A percentile compares a stretch with the other conserved stretches of the same genome.
Evolutionary conservation across 2,113 vertebrate genomes (phyloP).

Genomic region (Mormoops blainvillei): DNA sequence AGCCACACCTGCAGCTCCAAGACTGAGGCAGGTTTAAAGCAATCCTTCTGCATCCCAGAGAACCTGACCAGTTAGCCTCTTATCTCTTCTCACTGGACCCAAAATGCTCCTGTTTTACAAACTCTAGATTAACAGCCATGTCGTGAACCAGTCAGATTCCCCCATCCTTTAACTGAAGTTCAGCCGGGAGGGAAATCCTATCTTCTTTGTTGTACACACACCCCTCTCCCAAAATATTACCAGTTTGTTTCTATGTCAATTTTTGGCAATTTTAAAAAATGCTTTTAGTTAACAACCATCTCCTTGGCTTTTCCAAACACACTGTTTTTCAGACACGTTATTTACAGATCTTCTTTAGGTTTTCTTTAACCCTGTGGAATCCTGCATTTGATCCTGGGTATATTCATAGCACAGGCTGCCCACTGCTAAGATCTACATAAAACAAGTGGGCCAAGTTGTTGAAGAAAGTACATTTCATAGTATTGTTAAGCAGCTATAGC

Average conservation of each 20-base stretch:
- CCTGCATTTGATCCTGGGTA: constrained; percentile 12
- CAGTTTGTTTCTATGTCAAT: not conserved
- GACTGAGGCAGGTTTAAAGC: not conserved
- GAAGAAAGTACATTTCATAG: not conserved
- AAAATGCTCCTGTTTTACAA: not conserved
- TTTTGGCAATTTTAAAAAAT: constrained; percentile 14
- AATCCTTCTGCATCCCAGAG: not conserved
- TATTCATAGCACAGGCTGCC: constrained; percentile 23
- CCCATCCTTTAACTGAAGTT: not conserved
- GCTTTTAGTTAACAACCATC: constrained; percentile 38
- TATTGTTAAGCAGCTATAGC: not conserved
- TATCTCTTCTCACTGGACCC: not conserved
- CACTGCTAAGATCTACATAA: not conserved
- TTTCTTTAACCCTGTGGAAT: constrained; percentile 25
- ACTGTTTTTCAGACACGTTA: constrained; percentile 45
- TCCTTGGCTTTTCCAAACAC: constrained; percentile 35
- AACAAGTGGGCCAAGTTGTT: not conserved
- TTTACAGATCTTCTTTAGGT: constrained; percentile 38
- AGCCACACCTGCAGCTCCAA: not conserved
- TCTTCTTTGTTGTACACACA: not conserved
- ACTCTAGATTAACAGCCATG: not conserved
- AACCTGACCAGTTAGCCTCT: not conserved
- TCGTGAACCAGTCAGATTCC: not conserved
- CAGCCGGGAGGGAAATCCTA: not conserved
- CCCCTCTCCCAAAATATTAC: not conserved